Base-by-base conservation (phyloP, 2,113 vertebrate species). In the Phrynocephalus versicolor region DNA sequence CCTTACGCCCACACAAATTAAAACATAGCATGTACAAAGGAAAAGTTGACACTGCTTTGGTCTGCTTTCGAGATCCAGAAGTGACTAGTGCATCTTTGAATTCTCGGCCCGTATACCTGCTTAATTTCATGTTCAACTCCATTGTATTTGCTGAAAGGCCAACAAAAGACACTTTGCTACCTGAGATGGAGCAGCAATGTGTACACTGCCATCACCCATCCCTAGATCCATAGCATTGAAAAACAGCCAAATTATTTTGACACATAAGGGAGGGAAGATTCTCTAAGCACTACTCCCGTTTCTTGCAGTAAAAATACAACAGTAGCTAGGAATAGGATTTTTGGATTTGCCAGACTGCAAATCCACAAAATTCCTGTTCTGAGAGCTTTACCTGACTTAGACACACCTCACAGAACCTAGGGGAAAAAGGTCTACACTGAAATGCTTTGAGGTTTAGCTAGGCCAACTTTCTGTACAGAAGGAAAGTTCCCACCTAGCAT, bases 11-110 rank as follows among this genome's bases (percentile, higher is more conserved):
- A 25, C 18, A 65, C 86, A 69, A 88, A 71, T n/a, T 85, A 64
- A 81, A 87, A 81, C 33, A 57, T 69, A 85, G 57, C 1, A 84
- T 92, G 87, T 80, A 76, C 9, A 85, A 58, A 90, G 91, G 37
- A 87, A 84, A 73, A n/a, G 79, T 25, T 0, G 57, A 88, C 55
- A 12, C 15, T 18, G 81, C 0, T 88, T 92, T 84, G 19, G 85
- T 79, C 69, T 83, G 37, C 57, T 73, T 67, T 67, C 30, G 6
- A 67, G 27, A 27, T 30, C 27, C 9, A 30, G 2, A 67, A 67
- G 64, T 67, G 64, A 67, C 64, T 12, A 30, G 30, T 2, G 30
- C 27, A 67, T 4, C 30, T 67, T 30, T 73, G 71, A 72, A 37
- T 41, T 16, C 35, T 21, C 23, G 3, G 10, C 27, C 5, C 8